A percentile compares a stretch with the other conserved stretches of the same genome.
phyloP scores from a whole-genome alignment of 1,140 invertebrate species.

The Eufriesea mexicana region DNA sequence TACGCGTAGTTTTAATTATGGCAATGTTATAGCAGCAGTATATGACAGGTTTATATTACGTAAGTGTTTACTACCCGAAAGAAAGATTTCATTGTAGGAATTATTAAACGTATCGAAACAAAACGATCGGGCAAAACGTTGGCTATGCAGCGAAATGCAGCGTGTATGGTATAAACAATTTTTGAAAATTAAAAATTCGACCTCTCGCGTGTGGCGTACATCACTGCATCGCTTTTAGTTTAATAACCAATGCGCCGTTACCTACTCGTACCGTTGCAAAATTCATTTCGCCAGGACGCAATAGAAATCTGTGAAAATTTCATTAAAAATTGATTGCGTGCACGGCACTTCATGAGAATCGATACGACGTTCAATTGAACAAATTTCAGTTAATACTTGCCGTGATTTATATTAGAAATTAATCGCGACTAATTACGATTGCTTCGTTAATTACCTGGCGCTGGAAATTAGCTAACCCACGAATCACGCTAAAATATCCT shows the following conservation, averaged over 20 bases:
- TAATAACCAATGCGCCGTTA: constrained; percentile 42
- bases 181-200: constrained; percentile 34
- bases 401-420: background rate
- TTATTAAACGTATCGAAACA: constrained; percentile 11
- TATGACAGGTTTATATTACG: too few relatives aligned
- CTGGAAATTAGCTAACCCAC: background rate
- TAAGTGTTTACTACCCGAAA: background rate
- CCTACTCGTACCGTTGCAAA: constrained; percentile 18
- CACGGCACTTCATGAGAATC: background rate
- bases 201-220: background rate
- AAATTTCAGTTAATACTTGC: constrained; percentile 26
- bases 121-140: background rate
- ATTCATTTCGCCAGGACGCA: constrained; percentile 18
- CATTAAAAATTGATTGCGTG: constrained; percentile 43
- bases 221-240: constrained; percentile 34
- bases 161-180: background rate
- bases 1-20: too few relatives aligned
- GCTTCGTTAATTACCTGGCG: background rate
- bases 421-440: constrained; percentile 9
- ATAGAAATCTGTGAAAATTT: constrained; percentile 33
- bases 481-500: too few relatives aligned
- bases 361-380: background rate
- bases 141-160: background rate
- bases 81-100: background rate
- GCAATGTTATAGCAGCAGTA: too few relatives aligned